phyloP scores from a whole-genome alignment of 2,113 vertebrate species.

The Passer montanus region DNA sequence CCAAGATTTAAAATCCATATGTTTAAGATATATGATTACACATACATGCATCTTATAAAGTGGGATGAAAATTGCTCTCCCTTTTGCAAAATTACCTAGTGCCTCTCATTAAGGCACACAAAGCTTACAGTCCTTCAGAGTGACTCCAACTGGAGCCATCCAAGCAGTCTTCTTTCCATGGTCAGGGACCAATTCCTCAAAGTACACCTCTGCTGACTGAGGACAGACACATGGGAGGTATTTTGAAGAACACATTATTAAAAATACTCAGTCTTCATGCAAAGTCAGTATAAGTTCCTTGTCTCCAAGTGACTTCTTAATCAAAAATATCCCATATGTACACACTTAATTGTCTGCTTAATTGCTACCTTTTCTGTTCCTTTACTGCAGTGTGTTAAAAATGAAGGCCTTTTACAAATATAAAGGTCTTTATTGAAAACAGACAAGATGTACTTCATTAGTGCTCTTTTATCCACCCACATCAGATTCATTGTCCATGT shows the following conservation, averaged over 20 bases:
- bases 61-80: slow-evolving; percentile 67
- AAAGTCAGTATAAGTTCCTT: background rate
- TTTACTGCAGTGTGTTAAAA: background rate
- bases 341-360: background rate
- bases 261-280: slow-evolving; percentile 1
- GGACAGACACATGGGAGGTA: slow-evolving; percentile 63
- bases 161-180: slow-evolving; percentile 55
- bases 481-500: background rate
- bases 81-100: slow-evolving; percentile 76
- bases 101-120: slow-evolving; percentile 64
- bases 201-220: slow-evolving; percentile 57
- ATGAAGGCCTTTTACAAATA: background rate
- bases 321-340: background rate
- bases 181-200: slow-evolving; percentile 65
- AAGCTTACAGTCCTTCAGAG: slow-evolving; percentile 71
- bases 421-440: slow-evolving; percentile 21
- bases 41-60: background rate
- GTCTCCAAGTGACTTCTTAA: background rate
- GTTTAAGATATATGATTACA: background rate
- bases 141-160: slow-evolving; percentile 75
- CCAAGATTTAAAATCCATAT: background rate
- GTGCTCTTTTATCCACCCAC: background rate
- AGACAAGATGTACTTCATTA: background rate
- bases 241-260: slow-evolving; percentile 56
- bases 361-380: background rate